Conservation (phyloP, 2,888 invertebrate genomes). For the Ophion obscuratus region DNA sequence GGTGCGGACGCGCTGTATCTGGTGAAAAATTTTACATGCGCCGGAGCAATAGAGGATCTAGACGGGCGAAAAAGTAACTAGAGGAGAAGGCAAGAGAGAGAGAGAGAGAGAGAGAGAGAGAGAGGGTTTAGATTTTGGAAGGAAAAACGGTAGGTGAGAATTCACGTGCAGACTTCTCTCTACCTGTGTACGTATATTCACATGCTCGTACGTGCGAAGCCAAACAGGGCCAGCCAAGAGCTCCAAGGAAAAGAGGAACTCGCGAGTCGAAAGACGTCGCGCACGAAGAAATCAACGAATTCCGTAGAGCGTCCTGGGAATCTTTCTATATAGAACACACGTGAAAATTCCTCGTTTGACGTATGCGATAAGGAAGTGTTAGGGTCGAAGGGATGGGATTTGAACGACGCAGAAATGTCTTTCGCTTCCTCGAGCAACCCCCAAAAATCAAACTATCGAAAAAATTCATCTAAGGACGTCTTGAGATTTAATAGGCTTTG, state of each 20-base stretch:
- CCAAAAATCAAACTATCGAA: slow-evolving; percentile 5
- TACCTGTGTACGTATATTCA: neutral
- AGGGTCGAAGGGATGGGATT: slow-evolving; percentile 12
- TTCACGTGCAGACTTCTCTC: slow-evolving; percentile 11
- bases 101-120: slow-evolving; percentile 12
- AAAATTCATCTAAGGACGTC: slow-evolving; percentile 38
- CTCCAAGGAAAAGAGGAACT: slow-evolving; percentile 29
- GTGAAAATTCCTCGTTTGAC: slow-evolving; percentile 35
- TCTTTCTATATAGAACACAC: slow-evolving; percentile 47
- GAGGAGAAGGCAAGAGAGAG: neutral
- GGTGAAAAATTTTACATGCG: slow-evolving; percentile 32
- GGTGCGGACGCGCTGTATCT: slow-evolving; percentile 35
- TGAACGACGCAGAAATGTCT: slow-evolving; percentile 8
- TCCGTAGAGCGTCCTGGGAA: slow-evolving; percentile 45
- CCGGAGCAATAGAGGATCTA: slow-evolving; percentile 18
- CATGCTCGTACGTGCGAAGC: slow-evolving; percentile 11
- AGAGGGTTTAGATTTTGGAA: slow-evolving; percentile 30
- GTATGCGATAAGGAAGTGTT: slow-evolving; percentile 18
- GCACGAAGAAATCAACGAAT: slow-evolving; percentile 59
- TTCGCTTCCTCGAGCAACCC: neutral
- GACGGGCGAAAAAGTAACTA: neutral
- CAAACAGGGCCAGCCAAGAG: slow-evolving; percentile 32
- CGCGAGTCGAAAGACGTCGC: slow-evolving; percentile 49
- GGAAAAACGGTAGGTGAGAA: slow-evolving; percentile 29
- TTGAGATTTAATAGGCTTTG: slow-evolving; percentile 25